phyloP scores from a whole-genome alignment of 2,113 vertebrate genomes.

The Oophaga pumilio region DNA sequence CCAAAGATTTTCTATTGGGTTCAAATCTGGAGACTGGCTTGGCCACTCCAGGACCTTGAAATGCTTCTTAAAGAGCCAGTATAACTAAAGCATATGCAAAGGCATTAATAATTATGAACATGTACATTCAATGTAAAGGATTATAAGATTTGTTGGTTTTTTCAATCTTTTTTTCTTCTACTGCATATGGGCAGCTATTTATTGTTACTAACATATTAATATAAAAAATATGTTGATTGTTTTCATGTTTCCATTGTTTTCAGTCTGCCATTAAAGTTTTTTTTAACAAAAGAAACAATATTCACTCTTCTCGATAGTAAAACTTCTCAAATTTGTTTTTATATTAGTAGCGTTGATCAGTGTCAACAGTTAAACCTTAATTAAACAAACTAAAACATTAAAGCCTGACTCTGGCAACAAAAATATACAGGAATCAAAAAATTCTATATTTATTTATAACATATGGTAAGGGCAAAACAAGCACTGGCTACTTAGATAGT shows the following conservation, averaged over 20 bases:
- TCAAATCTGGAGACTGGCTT: too few relatives aligned
- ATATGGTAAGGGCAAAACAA: conserved; percentile 1
- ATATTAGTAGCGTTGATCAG: background rate
- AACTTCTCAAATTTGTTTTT: background rate
- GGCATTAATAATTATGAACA: too few relatives aligned
- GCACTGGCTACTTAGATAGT: background rate
- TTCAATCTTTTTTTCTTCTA: too few relatives aligned
- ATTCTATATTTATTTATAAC: background rate
- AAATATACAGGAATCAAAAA: background rate
- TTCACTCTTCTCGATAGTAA: background rate
- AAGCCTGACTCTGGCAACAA: conserved; percentile 2
- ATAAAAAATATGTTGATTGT: background rate
- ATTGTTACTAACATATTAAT: too few relatives aligned
- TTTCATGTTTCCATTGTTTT: background rate
- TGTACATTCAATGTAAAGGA: too few relatives aligned
- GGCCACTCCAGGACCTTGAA: too few relatives aligned
- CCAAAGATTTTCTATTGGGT: too few relatives aligned
- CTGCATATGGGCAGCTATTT: too few relatives aligned
- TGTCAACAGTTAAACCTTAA: background rate
- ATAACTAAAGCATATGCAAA: too few relatives aligned
- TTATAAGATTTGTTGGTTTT: too few relatives aligned
- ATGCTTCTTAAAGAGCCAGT: too few relatives aligned
- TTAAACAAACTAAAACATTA: background rate
- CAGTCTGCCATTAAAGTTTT: background rate
- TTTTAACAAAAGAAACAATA: background rate